Evolutionary conservation across 1,140 invertebrate genomes (phyloP).

Genomic region (Trichonephila inaurata): DNA sequence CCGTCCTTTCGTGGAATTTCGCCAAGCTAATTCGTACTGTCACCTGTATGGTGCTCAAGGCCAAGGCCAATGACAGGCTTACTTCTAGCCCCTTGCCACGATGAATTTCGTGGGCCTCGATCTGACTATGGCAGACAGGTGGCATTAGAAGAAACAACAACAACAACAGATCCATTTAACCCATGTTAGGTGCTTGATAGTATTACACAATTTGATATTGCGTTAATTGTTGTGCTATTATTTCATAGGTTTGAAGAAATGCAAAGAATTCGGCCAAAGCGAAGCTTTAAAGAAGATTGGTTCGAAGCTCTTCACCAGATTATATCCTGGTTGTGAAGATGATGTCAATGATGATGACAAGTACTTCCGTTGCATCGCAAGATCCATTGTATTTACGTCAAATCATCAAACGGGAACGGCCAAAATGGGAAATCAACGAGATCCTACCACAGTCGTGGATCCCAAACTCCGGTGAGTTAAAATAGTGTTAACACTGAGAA

Average conservation of each 20-base stretch:
- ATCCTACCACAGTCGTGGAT: conserved; percentile 90
- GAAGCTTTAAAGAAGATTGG: conserved; percentile 83
- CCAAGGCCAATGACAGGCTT: too few species aligned
- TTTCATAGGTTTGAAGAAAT: conserved; percentile 56
- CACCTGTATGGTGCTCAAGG: too few species aligned
- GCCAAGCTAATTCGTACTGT: too few species aligned
- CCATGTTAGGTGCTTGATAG: too few species aligned
- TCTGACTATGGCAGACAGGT: too few species aligned
- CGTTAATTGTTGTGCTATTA: background rate
- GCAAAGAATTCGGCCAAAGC: conserved; percentile 3
- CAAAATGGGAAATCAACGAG: conserved; percentile 91
- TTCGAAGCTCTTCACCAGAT: conserved; percentile 86
- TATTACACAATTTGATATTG: too few species aligned
- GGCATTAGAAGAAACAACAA: too few species aligned
- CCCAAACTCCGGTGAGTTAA: conserved; percentile 83
- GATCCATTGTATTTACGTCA: conserved; percentile 92
- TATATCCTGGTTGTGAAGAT: conserved; percentile 88
- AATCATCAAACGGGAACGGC: conserved; percentile 84
- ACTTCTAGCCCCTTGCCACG: too few species aligned
- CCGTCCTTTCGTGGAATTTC: too few species aligned
- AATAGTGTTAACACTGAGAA: too few species aligned
- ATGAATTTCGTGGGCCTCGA: too few species aligned
- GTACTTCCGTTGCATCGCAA: conserved; percentile 91
- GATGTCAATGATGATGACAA: conserved; percentile 88
- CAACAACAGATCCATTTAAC: too few species aligned